Percentiles rank a stretch among this genome's conserved stretches.
These are phyloP conservation scores for Lasiurus borealis DNA, from an alignment of 2,113 vertebrate species.

Conservation along the genomic window DNA sequence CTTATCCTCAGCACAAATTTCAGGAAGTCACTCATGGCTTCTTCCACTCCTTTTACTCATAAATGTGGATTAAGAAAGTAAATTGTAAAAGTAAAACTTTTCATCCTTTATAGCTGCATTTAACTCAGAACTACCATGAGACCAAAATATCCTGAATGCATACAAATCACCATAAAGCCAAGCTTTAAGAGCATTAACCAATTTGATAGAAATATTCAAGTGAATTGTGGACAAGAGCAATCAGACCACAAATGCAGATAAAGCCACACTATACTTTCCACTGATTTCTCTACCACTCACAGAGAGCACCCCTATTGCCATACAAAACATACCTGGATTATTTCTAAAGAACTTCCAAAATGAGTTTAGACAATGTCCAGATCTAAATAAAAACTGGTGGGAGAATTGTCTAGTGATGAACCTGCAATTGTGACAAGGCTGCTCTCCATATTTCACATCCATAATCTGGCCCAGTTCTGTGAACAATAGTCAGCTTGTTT, in stretches of 20 bases:
- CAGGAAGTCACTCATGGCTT: neutral
- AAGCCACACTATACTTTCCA: neutral
- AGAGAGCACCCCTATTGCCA: neutral
- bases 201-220: constrained; percentile 10
- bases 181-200: neutral
- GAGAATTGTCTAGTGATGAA: neutral
- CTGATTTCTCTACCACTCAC: neutral
- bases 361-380: neutral
- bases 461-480: neutral
- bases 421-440: neutral
- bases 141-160: neutral
- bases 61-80: constrained; percentile 51
- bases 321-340: neutral
- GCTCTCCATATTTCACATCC: neutral
- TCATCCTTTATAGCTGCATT: neutral
- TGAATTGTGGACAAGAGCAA: neutral
- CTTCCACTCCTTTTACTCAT: neutral
- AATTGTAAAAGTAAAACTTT: constrained; percentile 26
- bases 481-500: neutral
- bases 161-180: neutral
- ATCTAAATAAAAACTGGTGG: neutral
- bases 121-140: constrained; percentile 28
- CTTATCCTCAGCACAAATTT: constrained; percentile 27
- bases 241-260: neutral
- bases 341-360: constrained; percentile 14